A percentile compares a stretch with the other conserved stretches of the same genome.
Conservation (phyloP, 2,888 invertebrate species). For the Acanthacorydalis orientalis region DNA sequence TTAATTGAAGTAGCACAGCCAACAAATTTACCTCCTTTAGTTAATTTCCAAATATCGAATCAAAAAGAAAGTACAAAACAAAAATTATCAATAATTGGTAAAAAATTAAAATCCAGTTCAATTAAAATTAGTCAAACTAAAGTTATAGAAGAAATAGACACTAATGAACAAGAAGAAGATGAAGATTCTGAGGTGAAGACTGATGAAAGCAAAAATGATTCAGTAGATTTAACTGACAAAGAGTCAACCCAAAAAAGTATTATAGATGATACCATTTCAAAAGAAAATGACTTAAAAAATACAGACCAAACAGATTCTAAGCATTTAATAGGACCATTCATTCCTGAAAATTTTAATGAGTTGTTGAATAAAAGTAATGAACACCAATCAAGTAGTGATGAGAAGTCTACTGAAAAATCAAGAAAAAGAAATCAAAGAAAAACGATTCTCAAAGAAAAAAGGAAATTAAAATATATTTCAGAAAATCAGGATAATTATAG, state of each 20-base stretch:
- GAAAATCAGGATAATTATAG: slow-evolving; percentile 44
- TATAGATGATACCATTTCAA: not conserved
- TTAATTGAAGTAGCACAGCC: slow-evolving; percentile 62
- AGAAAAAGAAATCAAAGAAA: slow-evolving; percentile 18
- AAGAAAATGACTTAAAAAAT: not conserved
- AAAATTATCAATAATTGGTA: slow-evolving; percentile 32
- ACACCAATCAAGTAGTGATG: not conserved
- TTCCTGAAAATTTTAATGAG: not conserved
- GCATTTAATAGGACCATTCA: not conserved
- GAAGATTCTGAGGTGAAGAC: slow-evolving; percentile 7
- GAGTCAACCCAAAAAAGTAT: not conserved
- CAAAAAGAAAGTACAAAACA: slow-evolving; percentile 11
- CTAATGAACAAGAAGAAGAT: slow-evolving; percentile 9
- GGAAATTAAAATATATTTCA: slow-evolving; percentile 21
- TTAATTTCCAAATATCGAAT: slow-evolving; percentile 12
- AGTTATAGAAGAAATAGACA: slow-evolving; percentile 7
- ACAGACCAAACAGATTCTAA: not conserved
- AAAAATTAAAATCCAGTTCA: slow-evolving; percentile 23
- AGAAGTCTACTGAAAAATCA: slow-evolving; percentile 7
- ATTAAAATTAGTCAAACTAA: slow-evolving; percentile 6
- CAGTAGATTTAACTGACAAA: no score
- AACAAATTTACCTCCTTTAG: slow-evolving; percentile 36
- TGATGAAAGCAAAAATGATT: not conserved
- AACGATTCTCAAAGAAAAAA: slow-evolving; percentile 19
- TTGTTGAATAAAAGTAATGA: not conserved